Conservation (phyloP, 2,888 invertebrate genomes). For the Acronicta leporina region DNA sequence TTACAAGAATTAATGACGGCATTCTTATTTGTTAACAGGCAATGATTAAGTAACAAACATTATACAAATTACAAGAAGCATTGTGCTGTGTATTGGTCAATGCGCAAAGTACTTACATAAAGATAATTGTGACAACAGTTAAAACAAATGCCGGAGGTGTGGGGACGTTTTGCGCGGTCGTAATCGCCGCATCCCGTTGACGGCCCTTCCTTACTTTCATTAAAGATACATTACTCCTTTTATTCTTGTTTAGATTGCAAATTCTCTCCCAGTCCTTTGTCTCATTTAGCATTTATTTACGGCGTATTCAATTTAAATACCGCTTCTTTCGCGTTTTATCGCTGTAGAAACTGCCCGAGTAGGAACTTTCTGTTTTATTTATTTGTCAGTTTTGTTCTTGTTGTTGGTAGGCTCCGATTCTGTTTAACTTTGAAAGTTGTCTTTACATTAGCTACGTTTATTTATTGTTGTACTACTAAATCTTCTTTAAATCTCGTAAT, state of each 20-base stretch:
- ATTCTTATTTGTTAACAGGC: slow-evolving; percentile 6
- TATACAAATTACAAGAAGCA: slow-evolving; percentile 14
- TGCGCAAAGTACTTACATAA: slow-evolving; percentile 23
- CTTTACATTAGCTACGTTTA: slow-evolving; percentile 51
- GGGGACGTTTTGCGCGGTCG: slow-evolving; percentile 49
- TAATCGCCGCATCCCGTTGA: slow-evolving; percentile 53
- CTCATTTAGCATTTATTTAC: slow-evolving; percentile 87
- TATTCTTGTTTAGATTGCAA: slow-evolving; percentile 84
- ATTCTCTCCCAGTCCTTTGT: slow-evolving; percentile 84
- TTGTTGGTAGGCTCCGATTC: slow-evolving; percentile 69
- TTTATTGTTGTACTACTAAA: slow-evolving; percentile 52
- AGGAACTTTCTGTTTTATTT: slow-evolving; percentile 80
- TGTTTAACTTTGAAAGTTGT: slow-evolving; percentile 49
- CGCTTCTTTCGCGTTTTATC: slow-evolving; percentile 84
- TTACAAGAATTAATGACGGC: background rate
- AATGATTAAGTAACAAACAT: slow-evolving; percentile 7
- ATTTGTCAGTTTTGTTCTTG: slow-evolving; percentile 79
- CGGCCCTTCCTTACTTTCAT: slow-evolving; percentile 74
- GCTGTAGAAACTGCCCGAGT: slow-evolving; percentile 77
- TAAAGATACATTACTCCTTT: slow-evolving; percentile 84
- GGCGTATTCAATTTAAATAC: slow-evolving; percentile 87
- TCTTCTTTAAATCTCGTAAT: slow-evolving; percentile 46
- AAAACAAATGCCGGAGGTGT: slow-evolving; percentile 37
- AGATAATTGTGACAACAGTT: slow-evolving; percentile 47
- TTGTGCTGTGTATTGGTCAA: slow-evolving; percentile 13